Conservation (phyloP, 2,888 invertebrate genomes). For the Noctua janthina region DNA sequence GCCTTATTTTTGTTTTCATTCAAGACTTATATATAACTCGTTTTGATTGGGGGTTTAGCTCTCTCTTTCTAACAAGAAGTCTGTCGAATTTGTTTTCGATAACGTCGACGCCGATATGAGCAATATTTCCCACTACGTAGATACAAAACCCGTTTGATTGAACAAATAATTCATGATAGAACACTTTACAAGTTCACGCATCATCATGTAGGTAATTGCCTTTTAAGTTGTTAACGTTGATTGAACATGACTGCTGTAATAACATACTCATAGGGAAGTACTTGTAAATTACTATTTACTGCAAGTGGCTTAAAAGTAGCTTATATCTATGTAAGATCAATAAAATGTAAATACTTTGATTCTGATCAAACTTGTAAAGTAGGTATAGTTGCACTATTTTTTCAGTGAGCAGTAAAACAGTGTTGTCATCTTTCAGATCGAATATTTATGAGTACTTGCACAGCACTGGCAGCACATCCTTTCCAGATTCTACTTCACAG, state of each 20-base stretch:
- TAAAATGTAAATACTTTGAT: background rate
- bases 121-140: slow-evolving; percentile 9
- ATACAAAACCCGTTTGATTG: slow-evolving; percentile 14
- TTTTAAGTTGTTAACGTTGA: slow-evolving; percentile 27
- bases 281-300: background rate
- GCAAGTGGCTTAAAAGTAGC: background rate
- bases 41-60: slow-evolving; percentile 43
- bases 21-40: slow-evolving; percentile 50
- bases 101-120: background rate
- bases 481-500: background rate
- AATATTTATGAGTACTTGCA: background rate
- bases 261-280: slow-evolving; percentile 10
- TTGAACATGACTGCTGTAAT: slow-evolving; percentile 32
- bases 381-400: background rate
- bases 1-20: slow-evolving; percentile 29
- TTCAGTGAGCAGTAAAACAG: background rate
- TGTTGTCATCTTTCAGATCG: background rate
- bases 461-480: background rate
- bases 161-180: slow-evolving; percentile 15
- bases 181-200: slow-evolving; percentile 38
- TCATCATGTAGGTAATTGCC: slow-evolving; percentile 14
- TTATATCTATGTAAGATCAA: background rate
- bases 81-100: slow-evolving; percentile 27
- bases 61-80: slow-evolving; percentile 48
- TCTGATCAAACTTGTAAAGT: background rate